Base-by-base conservation (phyloP, 2,888 invertebrate genomes). In the Drosophila lutescens region DNA sequence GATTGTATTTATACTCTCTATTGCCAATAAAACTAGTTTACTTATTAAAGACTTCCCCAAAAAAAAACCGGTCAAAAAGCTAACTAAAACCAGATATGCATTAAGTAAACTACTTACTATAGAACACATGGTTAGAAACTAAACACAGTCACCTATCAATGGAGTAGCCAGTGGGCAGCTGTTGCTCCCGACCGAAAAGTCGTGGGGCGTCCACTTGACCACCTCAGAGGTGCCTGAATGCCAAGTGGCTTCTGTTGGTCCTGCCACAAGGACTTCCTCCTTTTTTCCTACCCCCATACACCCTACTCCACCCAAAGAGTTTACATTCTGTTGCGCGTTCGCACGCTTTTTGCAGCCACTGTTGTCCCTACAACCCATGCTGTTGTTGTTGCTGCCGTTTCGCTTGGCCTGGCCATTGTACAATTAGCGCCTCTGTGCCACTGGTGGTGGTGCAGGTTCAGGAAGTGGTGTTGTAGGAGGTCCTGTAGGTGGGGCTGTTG, bases 241-340 rank as follows among this genome's bases (percentile, higher is more conserved):
- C 40, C 51, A 51, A 67, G 65, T 51, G 36, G 51, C 53, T 32
- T 57, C 49, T 56, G 32, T 44, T 57, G 59, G 32, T 65, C 47
- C 50, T 60, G 44, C 62, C 40, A 53, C 66, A 55, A 59, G 49
- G 61, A 41, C 46, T 55, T 30, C 30, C 26, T 34, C 60, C 63
- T 46, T 54, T 7, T 53, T 51, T 54, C 36, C 67, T 8, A 9
- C 20, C 3, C 20, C 20, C 20, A n/a, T 32, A 17, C 20, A 4
- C 41, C 4, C 9, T 10, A 43, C 43, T 26, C 57, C 47, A 67
- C 62, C 57, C 88, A 74, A 72, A 70, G 77, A 80, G 80, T 83
- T 66, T 77, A 88, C 82, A 88, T 86, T 80, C 77, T 74, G 80
- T 77, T 77, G 74, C 79, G 72, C 80, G 72, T 86, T 81, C 70